Evolutionary conservation across 2,797 vertebrate species (phyloP).

Genomic region (Amblyraja radiata): DNA sequence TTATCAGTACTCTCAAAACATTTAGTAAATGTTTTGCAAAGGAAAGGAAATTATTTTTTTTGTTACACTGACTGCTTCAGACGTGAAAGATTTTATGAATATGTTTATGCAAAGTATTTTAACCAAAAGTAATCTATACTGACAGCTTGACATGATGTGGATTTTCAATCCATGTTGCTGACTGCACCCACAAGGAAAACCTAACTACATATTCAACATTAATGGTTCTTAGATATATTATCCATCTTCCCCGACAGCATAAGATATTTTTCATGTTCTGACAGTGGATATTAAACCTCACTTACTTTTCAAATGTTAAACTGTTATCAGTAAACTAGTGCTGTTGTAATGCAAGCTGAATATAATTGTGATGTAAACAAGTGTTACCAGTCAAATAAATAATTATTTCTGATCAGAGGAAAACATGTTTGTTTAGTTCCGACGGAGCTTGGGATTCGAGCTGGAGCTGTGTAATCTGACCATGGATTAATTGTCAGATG

Average conservation of each 20-base stretch:
- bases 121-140: too few species aligned
- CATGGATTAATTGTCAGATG: neutral
- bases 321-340: neutral
- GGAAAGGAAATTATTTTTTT: too few species aligned
- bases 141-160: too few species aligned
- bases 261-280: neutral
- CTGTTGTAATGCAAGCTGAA: neutral
- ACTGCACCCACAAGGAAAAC: too few species aligned
- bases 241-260: neutral
- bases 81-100: too few species aligned
- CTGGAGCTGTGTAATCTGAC: neutral
- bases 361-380: slow-evolving; percentile 8
- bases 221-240: neutral
- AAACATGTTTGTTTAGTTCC: neutral
- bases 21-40: too few species aligned
- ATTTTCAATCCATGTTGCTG: too few species aligned
- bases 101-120: too few species aligned
- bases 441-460: neutral
- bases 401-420: neutral
- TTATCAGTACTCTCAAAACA: too few species aligned
- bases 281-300: neutral
- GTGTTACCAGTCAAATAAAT: neutral
- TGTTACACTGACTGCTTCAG: too few species aligned
- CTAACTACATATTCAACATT: too few species aligned
- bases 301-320: neutral